A percentile compares a stretch with the other conserved stretches of the same genome.
phyloP scores from a whole-genome alignment of 1,140 invertebrate species.

The Pseudomyrmex dendroicus region DNA sequence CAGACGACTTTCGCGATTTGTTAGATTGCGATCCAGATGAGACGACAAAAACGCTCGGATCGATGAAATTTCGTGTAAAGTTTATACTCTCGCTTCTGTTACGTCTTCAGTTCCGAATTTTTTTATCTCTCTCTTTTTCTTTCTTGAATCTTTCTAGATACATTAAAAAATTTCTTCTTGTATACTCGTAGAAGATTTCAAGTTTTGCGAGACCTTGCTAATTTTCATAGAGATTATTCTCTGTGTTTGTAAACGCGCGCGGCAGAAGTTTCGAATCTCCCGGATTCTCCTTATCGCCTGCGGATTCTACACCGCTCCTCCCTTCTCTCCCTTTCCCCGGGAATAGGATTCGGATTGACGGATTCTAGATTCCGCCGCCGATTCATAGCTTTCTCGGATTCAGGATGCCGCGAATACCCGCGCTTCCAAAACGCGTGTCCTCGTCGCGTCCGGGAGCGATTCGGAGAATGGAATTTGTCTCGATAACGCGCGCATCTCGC shows the following conservation, averaged over 20 bases:
- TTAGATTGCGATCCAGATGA: slow-evolving; percentile 9
- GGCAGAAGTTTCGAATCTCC: slow-evolving; percentile 27
- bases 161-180: too few species aligned
- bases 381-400: slow-evolving; percentile 31
- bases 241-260: not conserved
- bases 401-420: slow-evolving; percentile 47
- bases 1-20: slow-evolving; percentile 51
- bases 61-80: not conserved
- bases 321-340: not conserved
- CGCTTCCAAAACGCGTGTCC: slow-evolving; percentile 5
- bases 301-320: slow-evolving; percentile 25
- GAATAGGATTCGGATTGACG: not conserved
- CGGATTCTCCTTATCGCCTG: slow-evolving; percentile 32
- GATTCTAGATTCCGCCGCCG: slow-evolving; percentile 29
- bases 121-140: too few species aligned
- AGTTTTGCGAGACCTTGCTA: too few species aligned
- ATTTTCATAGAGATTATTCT: not conserved
- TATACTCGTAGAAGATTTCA: not conserved
- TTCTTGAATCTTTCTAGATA: not conserved
- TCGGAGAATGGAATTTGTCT: slow-evolving; percentile 46
- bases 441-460: slow-evolving; percentile 51
- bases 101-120: not conserved
- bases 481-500: slow-evolving; percentile 52
- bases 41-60: not conserved
- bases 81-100: not conserved